A percentile compares a stretch with the other conserved stretches of the same genome.
Conservation (phyloP, 2,113 vertebrate species). For the Bolborhynchus lineola region DNA sequence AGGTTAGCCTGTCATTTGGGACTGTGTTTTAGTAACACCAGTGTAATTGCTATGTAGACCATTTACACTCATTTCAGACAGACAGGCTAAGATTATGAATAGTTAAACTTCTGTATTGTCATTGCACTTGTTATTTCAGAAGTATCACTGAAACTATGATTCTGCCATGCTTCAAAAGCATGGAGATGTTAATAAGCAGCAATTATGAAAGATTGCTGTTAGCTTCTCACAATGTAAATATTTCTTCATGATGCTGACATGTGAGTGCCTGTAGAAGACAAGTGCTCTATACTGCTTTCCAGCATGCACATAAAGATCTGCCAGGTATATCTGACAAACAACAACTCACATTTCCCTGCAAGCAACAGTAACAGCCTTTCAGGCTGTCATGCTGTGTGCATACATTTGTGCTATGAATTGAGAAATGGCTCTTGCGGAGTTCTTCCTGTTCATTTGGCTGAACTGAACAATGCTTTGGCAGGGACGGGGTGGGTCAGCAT, state of each 20-base stretch:
- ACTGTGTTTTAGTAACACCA: not conserved
- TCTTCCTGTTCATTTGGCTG: not conserved
- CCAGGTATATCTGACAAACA: not conserved
- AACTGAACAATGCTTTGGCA: not conserved
- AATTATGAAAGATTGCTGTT: not conserved
- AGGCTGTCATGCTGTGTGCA: not conserved
- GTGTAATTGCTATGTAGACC: not conserved
- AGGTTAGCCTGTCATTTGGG: not conserved
- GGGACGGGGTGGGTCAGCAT: accelerated
- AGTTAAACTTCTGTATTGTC: not conserved
- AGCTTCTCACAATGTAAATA: not conserved
- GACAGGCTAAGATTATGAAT: not conserved
- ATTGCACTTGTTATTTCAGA: not conserved
- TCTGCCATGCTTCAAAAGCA: not conserved
- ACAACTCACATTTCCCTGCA: not conserved
- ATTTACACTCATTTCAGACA: not conserved
- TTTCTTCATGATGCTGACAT: constrained; percentile 18
- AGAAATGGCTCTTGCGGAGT: not conserved
- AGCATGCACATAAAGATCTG: not conserved
- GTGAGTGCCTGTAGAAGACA: not conserved
- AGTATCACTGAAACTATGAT: constrained; percentile 19
- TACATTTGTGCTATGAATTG: not conserved
- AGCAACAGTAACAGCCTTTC: not conserved
- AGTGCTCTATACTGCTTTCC: not conserved
- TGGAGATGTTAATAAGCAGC: not conserved